phyloP scores from a whole-genome alignment of 2,797 vertebrate species.

The Halcyon chelicuti region DNA sequence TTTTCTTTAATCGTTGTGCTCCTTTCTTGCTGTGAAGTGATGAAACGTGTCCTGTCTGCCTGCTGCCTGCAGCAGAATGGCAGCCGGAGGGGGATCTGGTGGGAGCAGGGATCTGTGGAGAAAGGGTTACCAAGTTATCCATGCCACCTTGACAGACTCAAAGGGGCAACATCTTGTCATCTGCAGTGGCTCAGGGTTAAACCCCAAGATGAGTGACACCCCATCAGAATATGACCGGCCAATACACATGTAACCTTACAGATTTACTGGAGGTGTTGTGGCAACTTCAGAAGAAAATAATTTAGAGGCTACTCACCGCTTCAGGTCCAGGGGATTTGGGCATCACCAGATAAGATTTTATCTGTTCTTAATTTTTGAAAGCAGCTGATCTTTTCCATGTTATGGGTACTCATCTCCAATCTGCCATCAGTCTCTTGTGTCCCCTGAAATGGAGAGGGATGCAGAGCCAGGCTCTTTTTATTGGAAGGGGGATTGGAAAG shows the following conservation, averaged over 20 bases:
- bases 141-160: rapidly evolving
- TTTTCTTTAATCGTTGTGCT: neutral
- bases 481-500: neutral
- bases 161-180: neutral
- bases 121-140: neutral
- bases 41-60: neutral
- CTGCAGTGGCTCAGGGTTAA: neutral
- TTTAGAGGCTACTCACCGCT: neutral
- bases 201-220: neutral
- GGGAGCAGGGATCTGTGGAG: rapidly evolving
- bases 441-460: neutral
- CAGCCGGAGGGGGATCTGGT: neutral
- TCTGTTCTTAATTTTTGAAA: neutral
- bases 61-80: neutral
- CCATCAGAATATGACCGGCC: neutral
- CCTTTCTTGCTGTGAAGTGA: neutral
- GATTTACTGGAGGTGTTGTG: neutral
- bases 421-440: neutral
- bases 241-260: rapidly evolving
- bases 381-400: neutral
- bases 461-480: neutral
- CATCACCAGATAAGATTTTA: neutral
- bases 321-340: neutral
- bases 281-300: neutral
- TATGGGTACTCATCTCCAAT: neutral